Evolutionary conservation across 1,140 invertebrate genomes (phyloP).

Genomic region (Drosophila micromelanica): DNA sequence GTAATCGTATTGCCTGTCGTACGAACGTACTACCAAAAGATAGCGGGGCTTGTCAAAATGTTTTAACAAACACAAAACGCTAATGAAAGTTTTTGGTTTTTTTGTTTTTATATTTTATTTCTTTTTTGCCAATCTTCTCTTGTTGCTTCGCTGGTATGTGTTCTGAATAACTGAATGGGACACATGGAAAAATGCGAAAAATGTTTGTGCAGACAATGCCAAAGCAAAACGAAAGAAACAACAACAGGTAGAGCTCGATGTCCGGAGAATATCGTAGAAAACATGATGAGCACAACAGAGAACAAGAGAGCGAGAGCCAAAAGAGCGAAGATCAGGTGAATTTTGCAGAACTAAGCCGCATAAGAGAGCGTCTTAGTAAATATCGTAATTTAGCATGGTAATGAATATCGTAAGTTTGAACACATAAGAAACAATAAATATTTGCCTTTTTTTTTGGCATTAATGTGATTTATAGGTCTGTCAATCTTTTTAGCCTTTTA

Average conservation of each 20-base stretch:
- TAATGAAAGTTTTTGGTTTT: slow-evolving; percentile 68
- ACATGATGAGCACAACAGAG: neutral
- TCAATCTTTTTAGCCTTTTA: no score
- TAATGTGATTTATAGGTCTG: no score
- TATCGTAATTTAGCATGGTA: slow-evolving; percentile 49
- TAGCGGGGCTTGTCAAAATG: slow-evolving; percentile 63
- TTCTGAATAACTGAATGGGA: slow-evolving; percentile 53
- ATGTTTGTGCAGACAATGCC: slow-evolving; percentile 72
- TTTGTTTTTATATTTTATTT: slow-evolving; percentile 37
- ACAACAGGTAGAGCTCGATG: slow-evolving; percentile 56
- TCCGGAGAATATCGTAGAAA: slow-evolving; percentile 54
- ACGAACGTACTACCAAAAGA: slow-evolving; percentile 23
- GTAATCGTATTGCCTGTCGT: slow-evolving; percentile 55
- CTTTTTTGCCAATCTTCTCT: slow-evolving; percentile 36
- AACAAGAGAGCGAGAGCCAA: slow-evolving; percentile 7
- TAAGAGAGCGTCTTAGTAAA: slow-evolving; percentile 31
- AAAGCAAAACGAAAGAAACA: slow-evolving; percentile 59
- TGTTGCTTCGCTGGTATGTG: slow-evolving; percentile 52
- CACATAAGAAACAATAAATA: no score
- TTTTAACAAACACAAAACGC: slow-evolving; percentile 58
- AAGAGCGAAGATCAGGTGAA: slow-evolving; percentile 45
- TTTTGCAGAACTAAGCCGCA: slow-evolving; percentile 11
- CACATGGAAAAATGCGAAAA: slow-evolving; percentile 77
- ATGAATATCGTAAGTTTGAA: slow-evolving; percentile 10
- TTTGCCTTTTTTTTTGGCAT: no score